Percentiles rank a stretch among this genome's conserved stretches.
Evolutionary conservation across 1,140 invertebrate genomes (phyloP).

Genomic region (Hyposmocoma kahamanoa): DNA sequence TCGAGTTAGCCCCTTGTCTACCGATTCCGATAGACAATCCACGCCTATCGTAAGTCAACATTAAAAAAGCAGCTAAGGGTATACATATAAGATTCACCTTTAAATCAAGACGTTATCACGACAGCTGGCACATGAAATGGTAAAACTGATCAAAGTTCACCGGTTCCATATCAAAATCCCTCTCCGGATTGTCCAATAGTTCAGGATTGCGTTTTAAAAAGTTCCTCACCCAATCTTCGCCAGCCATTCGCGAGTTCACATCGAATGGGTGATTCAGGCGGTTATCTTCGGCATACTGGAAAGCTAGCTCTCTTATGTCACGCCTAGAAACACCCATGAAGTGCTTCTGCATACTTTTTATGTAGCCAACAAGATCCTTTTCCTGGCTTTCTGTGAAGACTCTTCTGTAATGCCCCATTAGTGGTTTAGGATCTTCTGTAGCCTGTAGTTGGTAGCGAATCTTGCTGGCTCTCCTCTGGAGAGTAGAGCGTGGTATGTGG

Average conservation of each 20-base stretch:
- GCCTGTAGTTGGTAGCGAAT: conserved; percentile 52
- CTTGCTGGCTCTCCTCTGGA: conserved; percentile 62
- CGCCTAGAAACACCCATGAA: conserved; percentile 62
- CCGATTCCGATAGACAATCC: too few relatives aligned
- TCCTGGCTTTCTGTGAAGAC: conserved; percentile 65
- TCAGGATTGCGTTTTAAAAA: conserved; percentile 65
- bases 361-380: conserved; percentile 62
- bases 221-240: conserved; percentile 66
- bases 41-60: too few relatives aligned
- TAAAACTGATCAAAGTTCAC: conserved; percentile 69
- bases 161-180: conserved; percentile 50
- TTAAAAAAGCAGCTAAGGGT: too few relatives aligned
- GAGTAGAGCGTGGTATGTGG: conserved; percentile 62
- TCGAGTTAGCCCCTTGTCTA: too few relatives aligned
- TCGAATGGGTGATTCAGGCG: conserved; percentile 62
- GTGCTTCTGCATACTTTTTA: conserved; percentile 65
- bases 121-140: conserved; percentile 64
- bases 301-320: conserved; percentile 62
- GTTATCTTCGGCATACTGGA: conserved; percentile 64
- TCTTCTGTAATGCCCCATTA: conserved; percentile 60
- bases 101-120: conserved; percentile 59
- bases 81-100: conserved; percentile 13
- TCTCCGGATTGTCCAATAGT: conserved; percentile 47
- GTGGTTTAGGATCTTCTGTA: conserved; percentile 49
- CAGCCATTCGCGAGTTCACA: conserved; percentile 59